A percentile compares a stretch with the other conserved stretches of the same genome.
phyloP scores from a whole-genome alignment of 2,797 vertebrate genomes.

The Paramormyrops hopkinsi region DNA sequence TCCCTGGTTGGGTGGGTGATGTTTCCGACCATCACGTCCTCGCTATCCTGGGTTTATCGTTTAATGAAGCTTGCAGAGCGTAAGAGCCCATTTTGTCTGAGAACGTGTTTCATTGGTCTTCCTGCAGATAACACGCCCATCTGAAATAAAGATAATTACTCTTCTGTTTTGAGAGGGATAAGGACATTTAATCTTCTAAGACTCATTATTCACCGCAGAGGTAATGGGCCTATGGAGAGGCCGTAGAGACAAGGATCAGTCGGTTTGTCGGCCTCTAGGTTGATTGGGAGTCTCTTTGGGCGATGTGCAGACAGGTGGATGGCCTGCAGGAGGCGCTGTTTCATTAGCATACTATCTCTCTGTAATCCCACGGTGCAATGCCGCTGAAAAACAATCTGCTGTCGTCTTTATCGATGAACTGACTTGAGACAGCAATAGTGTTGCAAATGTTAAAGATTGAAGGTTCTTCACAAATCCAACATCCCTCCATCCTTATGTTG shows the following conservation, averaged over 20 bases:
- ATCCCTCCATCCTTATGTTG: not conserved
- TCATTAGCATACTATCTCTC: not conserved
- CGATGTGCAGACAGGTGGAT: not conserved
- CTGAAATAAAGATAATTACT: constrained; percentile 36
- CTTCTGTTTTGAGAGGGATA: constrained; percentile 33
- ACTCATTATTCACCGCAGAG: constrained; percentile 35
- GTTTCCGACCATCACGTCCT: not conserved
- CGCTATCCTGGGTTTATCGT: not conserved
- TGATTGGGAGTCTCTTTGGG: not conserved
- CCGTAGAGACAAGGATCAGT: constrained; percentile 18
- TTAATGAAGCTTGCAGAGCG: not conserved
- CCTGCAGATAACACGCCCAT: constrained; percentile 11
- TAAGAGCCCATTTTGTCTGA: not conserved
- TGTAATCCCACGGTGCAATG: not conserved
- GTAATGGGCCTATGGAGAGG: constrained; percentile 28
- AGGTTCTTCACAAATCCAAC: not conserved
- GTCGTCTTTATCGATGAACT: not conserved
- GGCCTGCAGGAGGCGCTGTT: not conserved
- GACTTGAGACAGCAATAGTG: not conserved
- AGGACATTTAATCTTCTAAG: constrained; percentile 42
- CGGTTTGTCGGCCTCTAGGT: constrained; percentile 12
- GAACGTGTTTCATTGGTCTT: not conserved
- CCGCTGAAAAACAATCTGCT: not conserved
- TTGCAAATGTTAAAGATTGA: not conserved
- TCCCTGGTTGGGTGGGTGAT: not conserved